phyloP scores from a whole-genome alignment of 2,888 invertebrate genomes.

The Caenorhabditis sp. region DNA sequence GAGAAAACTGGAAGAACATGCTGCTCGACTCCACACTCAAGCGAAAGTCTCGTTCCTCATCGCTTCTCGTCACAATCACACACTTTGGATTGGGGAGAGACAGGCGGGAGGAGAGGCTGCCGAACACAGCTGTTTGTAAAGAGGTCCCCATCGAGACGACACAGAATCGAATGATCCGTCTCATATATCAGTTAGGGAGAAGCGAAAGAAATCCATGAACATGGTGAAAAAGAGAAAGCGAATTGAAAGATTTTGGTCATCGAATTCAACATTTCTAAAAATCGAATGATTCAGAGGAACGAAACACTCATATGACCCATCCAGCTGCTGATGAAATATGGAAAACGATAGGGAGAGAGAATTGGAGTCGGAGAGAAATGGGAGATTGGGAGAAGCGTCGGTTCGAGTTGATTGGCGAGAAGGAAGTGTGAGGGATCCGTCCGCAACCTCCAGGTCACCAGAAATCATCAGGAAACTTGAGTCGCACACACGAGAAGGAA shows the following conservation, averaged over 20 bases:
- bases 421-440: neutral
- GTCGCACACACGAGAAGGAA: conserved; percentile 20
- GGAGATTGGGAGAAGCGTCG: neutral
- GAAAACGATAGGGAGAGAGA: conserved; percentile 14
- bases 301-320: neutral
- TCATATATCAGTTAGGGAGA: conserved; percentile 23
- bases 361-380: conserved; percentile 1
- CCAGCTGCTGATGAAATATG: conserved; percentile 1
- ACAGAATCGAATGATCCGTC: conserved; percentile 30
- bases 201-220: neutral
- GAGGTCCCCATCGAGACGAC: conserved; percentile 31
- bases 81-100: conserved; percentile 17
- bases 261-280: neutral
- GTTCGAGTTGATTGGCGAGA: neutral
- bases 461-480: conserved; percentile 55
- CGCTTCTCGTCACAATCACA: conserved; percentile 27
- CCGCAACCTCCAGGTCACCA: conserved; percentile 43
- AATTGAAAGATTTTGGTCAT: conserved; percentile 13
- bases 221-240: no score
- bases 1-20: conserved; percentile 5
- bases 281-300: neutral
- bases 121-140: conserved; percentile 52
- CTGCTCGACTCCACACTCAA: neutral
- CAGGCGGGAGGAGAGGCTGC: conserved; percentile 20
- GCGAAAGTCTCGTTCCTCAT: conserved; percentile 29